Base-by-base conservation (phyloP, 92 coral and sea anemone species). In the Epizoanthus scotinus region DNA sequence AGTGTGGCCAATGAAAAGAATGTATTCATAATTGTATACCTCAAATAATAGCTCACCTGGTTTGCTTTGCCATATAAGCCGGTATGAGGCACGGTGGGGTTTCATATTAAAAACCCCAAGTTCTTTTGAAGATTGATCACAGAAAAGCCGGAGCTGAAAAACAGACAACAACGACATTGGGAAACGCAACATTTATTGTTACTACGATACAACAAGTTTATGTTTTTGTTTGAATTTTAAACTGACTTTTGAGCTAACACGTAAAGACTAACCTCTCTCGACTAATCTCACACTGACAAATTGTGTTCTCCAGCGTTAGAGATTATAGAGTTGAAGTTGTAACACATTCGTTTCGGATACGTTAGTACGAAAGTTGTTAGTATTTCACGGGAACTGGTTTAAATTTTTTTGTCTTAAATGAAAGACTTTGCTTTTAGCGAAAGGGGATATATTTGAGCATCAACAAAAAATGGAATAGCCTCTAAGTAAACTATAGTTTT, bases 1-100 rank as follows among this genome's bases (percentile, higher is more conserved):
- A 36, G n/a, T 2, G 36, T 56, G 50, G 36, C 66, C 40, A 75
- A 59, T 25, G 68, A 75, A 75, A 60, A 21, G 50, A 75, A 75
- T 40, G 52, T 38, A 6, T 53, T 59, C 21, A 75, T 36, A 31
- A 75, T 21, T 57, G 36, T 57, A 57, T 38, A 14, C 18, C 10
- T 36, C 19, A 20, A 36, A 75, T 22, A 34, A 67, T 21, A 67
- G 44, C 62, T 67, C 62, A 8, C 69, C 22, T 7, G 9, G 22
- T 14, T 34, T 56, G n/a, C 20, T 20, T 57, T 34, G 21, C 31
- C 14, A 20, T 25, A 34, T 5, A 18, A 75, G 44, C 70, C 14
- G 24, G 28, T 64, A 38, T 34, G 24, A n/a, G 20, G 40, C 40
- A 6, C 67, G 12, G 18, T 17, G 21, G 36, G 20, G 21, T 19